Evolutionary conservation across 2,797 vertebrate genomes (phyloP).

Genomic region (Gastrophryne carolinensis): DNA sequence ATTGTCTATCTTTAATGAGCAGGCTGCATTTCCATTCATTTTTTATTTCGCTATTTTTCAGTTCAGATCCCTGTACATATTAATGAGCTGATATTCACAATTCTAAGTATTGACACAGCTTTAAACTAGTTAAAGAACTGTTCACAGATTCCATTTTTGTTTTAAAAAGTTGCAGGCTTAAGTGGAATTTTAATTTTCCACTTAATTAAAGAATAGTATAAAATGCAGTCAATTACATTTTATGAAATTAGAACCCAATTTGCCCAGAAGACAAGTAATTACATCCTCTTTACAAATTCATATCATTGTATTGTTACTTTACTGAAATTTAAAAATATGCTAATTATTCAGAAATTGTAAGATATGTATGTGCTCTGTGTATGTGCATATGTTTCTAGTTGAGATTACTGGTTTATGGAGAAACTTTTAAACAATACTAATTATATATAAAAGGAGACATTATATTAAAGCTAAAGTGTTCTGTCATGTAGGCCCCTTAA

Average conservation of each 20-base stretch:
- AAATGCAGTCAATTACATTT: constrained; percentile 59
- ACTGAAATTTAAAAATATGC: constrained; percentile 62
- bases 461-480: neutral
- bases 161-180: constrained; percentile 45
- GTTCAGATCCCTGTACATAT: constrained; percentile 26
- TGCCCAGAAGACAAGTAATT: constrained; percentile 63
- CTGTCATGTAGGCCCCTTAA: too few species aligned
- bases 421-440: neutral
- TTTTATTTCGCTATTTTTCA: constrained; percentile 16
- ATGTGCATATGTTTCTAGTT: neutral
- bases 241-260: constrained; percentile 64
- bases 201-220: constrained; percentile 60
- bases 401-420: neutral
- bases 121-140: constrained; percentile 33
- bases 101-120: constrained; percentile 32
- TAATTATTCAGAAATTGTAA: constrained; percentile 63
- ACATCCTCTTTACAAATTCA: constrained; percentile 56
- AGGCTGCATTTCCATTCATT: constrained; percentile 22
- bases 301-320: constrained; percentile 58
- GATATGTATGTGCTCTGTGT: constrained; percentile 54
- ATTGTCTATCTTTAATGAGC: neutral
- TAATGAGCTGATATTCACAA: constrained; percentile 41
- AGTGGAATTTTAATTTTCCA: constrained; percentile 58
- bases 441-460: neutral
- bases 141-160: constrained; percentile 56